Evolutionary conservation across 2,888 invertebrate species (phyloP).

Genomic region (Acanthopleura granulata): DNA sequence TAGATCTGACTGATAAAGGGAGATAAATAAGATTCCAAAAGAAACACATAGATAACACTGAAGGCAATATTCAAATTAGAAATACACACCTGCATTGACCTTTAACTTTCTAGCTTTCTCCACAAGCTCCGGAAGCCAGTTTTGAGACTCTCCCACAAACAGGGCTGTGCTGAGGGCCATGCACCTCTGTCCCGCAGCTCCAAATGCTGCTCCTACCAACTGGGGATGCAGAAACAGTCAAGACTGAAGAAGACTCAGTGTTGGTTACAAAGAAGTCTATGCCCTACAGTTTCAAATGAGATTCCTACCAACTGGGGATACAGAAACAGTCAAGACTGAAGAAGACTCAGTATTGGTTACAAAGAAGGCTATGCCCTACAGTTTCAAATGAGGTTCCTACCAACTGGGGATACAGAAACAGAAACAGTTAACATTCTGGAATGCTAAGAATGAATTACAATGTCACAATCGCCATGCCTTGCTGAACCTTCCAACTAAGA

Average conservation of each 20-base stretch:
- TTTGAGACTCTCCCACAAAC: conserved; percentile 89
- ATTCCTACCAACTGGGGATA: conserved; percentile 13
- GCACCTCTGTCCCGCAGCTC: conserved; percentile 98
- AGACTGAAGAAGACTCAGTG: neutral
- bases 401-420: conserved; percentile 17
- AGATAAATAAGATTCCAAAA: too few species aligned
- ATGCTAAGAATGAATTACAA: too few species aligned
- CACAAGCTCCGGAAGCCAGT: conserved; percentile 95
- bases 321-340: too few species aligned
- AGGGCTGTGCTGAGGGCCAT: conserved; percentile 98
- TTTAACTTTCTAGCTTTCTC: conserved; percentile 85
- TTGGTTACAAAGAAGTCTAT: conserved; percentile 78
- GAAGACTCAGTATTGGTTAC: too few species aligned
- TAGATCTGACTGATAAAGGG: too few species aligned
- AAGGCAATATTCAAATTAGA: too few species aligned
- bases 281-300: conserved; percentile 97
- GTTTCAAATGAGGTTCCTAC: conserved; percentile 84
- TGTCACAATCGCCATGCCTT: too few species aligned
- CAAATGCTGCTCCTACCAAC: conserved; percentile 92
- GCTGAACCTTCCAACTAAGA: too few species aligned
- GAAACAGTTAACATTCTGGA: too few species aligned
- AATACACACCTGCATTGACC: conserved; percentile 82
- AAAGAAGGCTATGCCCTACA: conserved; percentile 98
- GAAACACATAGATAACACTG: too few species aligned
- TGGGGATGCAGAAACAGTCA: conserved; percentile 32